Evolutionary conservation across 2,113 vertebrate species (phyloP), one percentile per base, ranked within the genome.

Genomic region (Acrocephalus kingi): DNA sequence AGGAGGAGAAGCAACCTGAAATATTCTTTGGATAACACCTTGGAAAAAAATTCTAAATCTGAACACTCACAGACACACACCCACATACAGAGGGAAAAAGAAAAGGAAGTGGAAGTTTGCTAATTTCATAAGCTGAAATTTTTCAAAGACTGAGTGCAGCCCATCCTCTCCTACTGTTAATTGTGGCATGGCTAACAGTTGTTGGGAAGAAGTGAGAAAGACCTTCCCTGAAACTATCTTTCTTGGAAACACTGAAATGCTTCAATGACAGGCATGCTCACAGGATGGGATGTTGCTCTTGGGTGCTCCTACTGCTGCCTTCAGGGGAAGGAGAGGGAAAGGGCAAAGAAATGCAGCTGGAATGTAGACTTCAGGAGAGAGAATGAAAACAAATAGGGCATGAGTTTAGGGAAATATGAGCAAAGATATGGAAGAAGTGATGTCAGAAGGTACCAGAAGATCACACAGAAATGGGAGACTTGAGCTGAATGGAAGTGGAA

Each of bases 221-320:
- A 78, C 20, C 12, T 84, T 87, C 13, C 4, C 25, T 78, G 51
- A 74, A 63, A n/a, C 2, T 30, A 3, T 56, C 45, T 58, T 39
- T 52, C 27, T 55, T 54, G 10, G 55, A 48, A 84, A 22, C 25
- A 62, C 10, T 33, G 74, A 22, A 71, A 45, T 49, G 4, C 21
- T 43, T 24, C 62, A 54, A 31, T 41, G 56, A 55, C 9, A n/a
- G 23, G 21, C 25, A 45, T 0, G 0, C 6, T 81, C 16, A 22
- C 37, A 27, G 25, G 35, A 28, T 56, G 22, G 21, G 8, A 5
- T 22, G 1, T 0, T 43, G 13, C 6, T 45, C n/a, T 14, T 49
- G 1, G 1, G 5, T 62, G 27, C 13, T 90, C 22, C 51, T 25
- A 10, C 19, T 37, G 24, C 17, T 88, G 24, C 27, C 22, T 31